Evolutionary conservation across 2,797 vertebrate genomes (phyloP).

Genomic region (Pygocentrus nattereri): DNA sequence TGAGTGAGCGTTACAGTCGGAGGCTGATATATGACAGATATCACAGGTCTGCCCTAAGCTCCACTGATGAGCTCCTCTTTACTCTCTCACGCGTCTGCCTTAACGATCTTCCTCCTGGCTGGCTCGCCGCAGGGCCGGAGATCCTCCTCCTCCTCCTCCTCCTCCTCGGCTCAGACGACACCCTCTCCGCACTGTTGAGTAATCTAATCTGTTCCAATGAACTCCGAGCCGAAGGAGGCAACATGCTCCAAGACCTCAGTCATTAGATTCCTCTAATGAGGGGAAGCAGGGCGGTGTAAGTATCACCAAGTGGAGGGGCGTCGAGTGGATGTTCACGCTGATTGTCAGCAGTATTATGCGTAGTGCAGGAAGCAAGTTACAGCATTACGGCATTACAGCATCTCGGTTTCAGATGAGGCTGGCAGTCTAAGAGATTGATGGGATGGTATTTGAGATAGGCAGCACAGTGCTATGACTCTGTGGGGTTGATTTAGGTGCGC

Average conservation of each 20-base stretch:
- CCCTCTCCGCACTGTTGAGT: conserved; percentile 51
- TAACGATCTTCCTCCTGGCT: conserved; percentile 55
- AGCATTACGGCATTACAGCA: background rate
- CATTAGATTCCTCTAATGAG: conserved; percentile 72
- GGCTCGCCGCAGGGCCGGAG: conserved; percentile 42
- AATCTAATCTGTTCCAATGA: conserved; percentile 57
- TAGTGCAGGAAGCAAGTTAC: background rate
- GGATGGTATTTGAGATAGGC: background rate
- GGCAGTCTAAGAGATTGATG: background rate
- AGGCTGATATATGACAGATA: conserved; percentile 49
- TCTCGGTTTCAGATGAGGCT: background rate
- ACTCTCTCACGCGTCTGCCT: conserved; percentile 30
- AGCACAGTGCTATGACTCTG: background rate
- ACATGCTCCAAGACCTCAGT: conserved; percentile 24
- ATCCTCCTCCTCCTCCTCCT: conserved; percentile 33
- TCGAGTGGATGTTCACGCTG: conserved; percentile 11
- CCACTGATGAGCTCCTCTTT: conserved; percentile 50
- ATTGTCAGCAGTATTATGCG: background rate
- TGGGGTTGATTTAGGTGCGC: background rate
- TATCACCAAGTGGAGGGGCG: conserved; percentile 34
- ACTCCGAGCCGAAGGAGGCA: conserved; percentile 29
- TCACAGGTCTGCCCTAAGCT: conserved; percentile 52
- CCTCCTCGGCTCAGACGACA: conserved; percentile 51
- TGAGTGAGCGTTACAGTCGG: conserved; percentile 44
- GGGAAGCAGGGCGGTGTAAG: conserved; percentile 23